Conservation (phyloP, 2,888 invertebrate species). For the Gastrophysa polygoni region DNA sequence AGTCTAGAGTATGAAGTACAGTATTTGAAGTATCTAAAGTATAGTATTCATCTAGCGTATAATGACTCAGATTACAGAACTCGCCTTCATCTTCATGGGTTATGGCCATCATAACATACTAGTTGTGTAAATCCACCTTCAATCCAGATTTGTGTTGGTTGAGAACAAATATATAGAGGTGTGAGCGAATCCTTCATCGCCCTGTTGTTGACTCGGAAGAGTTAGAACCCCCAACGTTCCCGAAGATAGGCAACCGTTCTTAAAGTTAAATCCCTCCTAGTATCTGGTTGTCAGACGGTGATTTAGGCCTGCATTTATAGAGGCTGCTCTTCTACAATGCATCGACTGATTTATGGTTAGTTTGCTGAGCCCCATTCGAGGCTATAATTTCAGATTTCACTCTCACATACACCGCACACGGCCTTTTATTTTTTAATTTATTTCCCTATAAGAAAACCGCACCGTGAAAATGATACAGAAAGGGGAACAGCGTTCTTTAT, state of each 20-base stretch:
- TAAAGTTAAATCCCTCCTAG: constrained; percentile 53
- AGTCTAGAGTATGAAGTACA: no score
- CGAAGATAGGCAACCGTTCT: constrained; percentile 40
- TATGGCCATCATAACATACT: no score
- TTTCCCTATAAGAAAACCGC: not conserved
- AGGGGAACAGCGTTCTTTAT: no score
- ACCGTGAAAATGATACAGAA: not conserved
- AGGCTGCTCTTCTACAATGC: constrained; percentile 48
- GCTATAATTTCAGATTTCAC: constrained; percentile 47
- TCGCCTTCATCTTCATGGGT: no score
- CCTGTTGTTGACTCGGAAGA: not conserved
- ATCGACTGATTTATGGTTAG: constrained; percentile 55
- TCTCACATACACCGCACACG: constrained; percentile 37
- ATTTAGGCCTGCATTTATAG: constrained; percentile 57
- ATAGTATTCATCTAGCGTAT: no score
- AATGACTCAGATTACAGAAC: no score
- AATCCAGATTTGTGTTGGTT: no score
- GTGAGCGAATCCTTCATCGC: no score
- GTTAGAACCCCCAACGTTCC: not conserved
- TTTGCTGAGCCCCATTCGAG: constrained; percentile 50
- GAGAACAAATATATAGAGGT: no score
- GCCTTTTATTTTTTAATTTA: constrained; percentile 14
- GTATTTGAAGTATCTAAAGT: no score
- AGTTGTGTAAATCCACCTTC: no score
- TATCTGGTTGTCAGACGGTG: constrained; percentile 56